phyloP scores from a whole-genome alignment of 2,888 invertebrate species.

The Pandemis corylana region DNA sequence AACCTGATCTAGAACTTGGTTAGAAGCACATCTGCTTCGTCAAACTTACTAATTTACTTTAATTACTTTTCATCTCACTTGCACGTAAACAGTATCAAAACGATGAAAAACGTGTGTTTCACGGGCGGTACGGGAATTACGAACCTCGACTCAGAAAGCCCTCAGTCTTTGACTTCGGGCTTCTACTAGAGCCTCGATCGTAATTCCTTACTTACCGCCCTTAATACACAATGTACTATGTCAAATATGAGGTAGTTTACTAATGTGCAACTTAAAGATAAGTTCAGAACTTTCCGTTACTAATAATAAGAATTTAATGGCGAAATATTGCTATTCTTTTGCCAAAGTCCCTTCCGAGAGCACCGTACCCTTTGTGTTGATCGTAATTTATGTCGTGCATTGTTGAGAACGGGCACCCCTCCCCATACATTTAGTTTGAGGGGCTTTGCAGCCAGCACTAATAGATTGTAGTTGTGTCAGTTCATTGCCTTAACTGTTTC shows the following conservation, averaged over 20 bases:
- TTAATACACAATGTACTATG: constrained; percentile 32
- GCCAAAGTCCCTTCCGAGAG: constrained; percentile 81
- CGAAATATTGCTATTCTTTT: constrained; percentile 83
- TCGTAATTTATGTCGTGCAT: constrained; percentile 84
- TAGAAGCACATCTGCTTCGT: constrained; percentile 74
- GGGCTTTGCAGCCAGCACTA: constrained; percentile 68
- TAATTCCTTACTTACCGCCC: too few species aligned
- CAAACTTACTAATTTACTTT: too few species aligned
- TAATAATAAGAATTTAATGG: constrained; percentile 78
- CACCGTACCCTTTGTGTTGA: constrained; percentile 79
- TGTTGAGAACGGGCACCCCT: constrained; percentile 75
- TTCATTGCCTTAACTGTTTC: constrained; percentile 66
- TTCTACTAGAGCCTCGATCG: too few species aligned
- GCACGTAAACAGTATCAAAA: too few species aligned
- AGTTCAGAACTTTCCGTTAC: constrained; percentile 64
- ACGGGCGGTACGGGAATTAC: too few species aligned
- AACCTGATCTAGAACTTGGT: background rate
- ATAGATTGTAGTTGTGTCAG: constrained; percentile 77
- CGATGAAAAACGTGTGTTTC: too few species aligned
- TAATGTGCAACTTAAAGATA: constrained; percentile 73
- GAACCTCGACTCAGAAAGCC: too few species aligned
- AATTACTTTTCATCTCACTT: constrained; percentile 53
- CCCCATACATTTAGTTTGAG: constrained; percentile 80
- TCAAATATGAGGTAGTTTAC: constrained; percentile 57
- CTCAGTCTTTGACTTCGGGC: too few species aligned